Conservation (phyloP, 2,888 invertebrate genomes). For the Petrophora chlorosata region DNA sequence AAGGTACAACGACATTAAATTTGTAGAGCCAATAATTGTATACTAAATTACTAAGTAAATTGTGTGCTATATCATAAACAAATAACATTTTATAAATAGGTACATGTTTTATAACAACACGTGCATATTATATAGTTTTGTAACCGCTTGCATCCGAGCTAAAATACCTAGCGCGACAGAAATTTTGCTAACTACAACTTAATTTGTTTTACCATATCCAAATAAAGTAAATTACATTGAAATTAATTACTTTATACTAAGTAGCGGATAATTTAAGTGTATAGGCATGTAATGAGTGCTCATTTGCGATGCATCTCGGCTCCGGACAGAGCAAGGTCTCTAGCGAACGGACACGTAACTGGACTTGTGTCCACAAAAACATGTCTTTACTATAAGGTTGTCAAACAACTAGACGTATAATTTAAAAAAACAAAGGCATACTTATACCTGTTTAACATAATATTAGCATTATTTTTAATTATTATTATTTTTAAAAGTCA, state of each 20-base stretch:
- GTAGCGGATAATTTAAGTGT: conserved; percentile 1
- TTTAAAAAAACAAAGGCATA: too few relatives aligned
- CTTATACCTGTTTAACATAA: too few relatives aligned
- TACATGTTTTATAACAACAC: conserved; percentile 2
- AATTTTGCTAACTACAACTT: not conserved
- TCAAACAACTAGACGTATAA: too few relatives aligned
- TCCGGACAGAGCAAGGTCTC: conserved; percentile 53
- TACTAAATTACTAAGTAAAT: too few relatives aligned
- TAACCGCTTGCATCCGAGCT: too few relatives aligned
- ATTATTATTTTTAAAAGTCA: too few relatives aligned
- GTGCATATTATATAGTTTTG: too few relatives aligned
- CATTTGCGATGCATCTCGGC: conserved; percentile 59
- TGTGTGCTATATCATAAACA: not conserved
- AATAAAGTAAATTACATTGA: conserved; percentile 3
- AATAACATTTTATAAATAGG: not conserved
- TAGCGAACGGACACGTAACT: conserved; percentile 41
- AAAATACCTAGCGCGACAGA: too few relatives aligned
- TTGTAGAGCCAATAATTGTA: too few relatives aligned
- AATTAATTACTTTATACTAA: conserved; percentile 6
- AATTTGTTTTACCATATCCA: not conserved
- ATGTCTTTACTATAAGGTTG: conserved; percentile 21
- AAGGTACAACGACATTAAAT: too few relatives aligned
- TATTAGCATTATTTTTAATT: too few relatives aligned
- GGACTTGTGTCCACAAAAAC: conserved; percentile 47
- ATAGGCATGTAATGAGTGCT: conserved; percentile 40